phyloP scores from a whole-genome alignment of 2,113 vertebrate species.

The Sterna hirundo region DNA sequence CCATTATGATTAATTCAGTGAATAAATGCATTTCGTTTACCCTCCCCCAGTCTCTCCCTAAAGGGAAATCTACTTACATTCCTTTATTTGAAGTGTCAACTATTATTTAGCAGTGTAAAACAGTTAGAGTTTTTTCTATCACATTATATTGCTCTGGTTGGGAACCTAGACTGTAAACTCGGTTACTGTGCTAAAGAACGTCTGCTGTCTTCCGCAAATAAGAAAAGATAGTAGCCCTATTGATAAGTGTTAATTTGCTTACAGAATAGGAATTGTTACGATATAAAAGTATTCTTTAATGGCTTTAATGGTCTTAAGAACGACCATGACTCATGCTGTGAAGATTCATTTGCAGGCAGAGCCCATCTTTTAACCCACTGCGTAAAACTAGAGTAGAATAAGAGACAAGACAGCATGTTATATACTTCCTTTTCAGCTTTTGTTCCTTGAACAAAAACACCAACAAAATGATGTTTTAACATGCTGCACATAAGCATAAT shows the following conservation, averaged over 20 bases:
- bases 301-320: neutral
- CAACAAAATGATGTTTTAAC: neutral
- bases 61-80: neutral
- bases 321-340: neutral
- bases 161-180: neutral
- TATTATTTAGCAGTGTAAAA: neutral
- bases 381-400: neutral
- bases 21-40: neutral
- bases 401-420: neutral
- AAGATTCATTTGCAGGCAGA: neutral
- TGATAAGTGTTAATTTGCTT: neutral
- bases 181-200: neutral
- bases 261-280: neutral
- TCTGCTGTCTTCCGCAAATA: neutral
- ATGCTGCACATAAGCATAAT: neutral
- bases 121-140: neutral
- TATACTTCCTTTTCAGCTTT: neutral
- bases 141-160: neutral
- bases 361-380: neutral
- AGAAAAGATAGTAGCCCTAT: neutral
- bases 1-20: neutral
- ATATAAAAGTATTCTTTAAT: neutral
- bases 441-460: neutral
- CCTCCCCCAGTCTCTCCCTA: neutral
- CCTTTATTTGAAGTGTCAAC: neutral